Evolutionary conservation across 2,888 invertebrate genomes (phyloP), one percentile per base, ranked within the genome.

Genomic region (Latrodectus hesperus): DNA sequence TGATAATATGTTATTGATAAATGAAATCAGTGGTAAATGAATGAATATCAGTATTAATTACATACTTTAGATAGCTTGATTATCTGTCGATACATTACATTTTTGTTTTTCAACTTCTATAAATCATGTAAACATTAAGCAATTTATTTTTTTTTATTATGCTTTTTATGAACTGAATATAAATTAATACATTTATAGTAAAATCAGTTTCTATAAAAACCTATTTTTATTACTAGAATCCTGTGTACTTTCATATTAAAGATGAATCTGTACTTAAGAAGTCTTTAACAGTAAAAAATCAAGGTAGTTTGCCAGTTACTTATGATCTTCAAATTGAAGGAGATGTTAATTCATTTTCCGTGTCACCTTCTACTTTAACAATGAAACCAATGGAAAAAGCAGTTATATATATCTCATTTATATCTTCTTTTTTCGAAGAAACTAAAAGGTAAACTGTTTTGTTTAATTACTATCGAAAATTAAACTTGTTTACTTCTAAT

Each of bases 251-350:
- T 0, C 64, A 38, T 17, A 49, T 76, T 6, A 17, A 38, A 49
- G 38, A 49, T n/a, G 84, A 74, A 64, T 9, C 72, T n/a, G 38
- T 76, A 38, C 52, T 65, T 11, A 76, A 49, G 9, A 52, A 77
- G 26, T 76, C 53, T 87, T 64, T 82, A 11, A 68, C 49, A 22
- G 68, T 87, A 12, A 77, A 70, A 38, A 76, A 87, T 67, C 26
- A 73, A 16, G 81, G 76, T 12, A 52, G 72, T 67, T 53, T 87
- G 16, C 55, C 71, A 16, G 72, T 73, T n/a, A 52, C 65, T 6
- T 87, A 87, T 77, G 81, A 87, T 68, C n/a, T 87, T 14, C 26
- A 60, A 17, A 68, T 87, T 65, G 86, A 72, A 38, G 76, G 70
- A 51, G 86, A 87, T 53, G 77, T 11, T 67, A 38, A 81, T 51